Conservation (phyloP, 2,888 invertebrate species). For the Apamea anceps region DNA sequence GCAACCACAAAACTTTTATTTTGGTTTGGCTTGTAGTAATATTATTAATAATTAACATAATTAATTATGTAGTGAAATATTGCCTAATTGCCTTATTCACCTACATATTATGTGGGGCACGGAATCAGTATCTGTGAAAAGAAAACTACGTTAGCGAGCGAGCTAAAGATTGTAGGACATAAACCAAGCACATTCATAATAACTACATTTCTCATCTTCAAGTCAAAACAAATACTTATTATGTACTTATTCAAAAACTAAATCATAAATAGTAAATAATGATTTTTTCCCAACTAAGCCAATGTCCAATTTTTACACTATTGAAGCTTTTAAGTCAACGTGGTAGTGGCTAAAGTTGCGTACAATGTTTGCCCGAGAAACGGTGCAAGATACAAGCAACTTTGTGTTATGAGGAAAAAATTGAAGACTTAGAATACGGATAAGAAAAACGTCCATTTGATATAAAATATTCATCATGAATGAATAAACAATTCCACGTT, state of each 20-base stretch:
- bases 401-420: constrained; percentile 52
- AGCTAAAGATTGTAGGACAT: neutral
- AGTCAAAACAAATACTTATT: constrained; percentile 4
- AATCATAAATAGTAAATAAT: neutral
- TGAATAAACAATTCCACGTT: constrained; percentile 90
- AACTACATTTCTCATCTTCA: neutral
- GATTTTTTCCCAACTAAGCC: neutral
- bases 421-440: constrained; percentile 68
- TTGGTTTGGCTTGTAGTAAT: neutral
- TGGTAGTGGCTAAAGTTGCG: constrained; percentile 38
- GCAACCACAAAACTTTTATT: neutral
- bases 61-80: neutral
- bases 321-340: constrained; percentile 45
- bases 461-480: constrained; percentile 89
- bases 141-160: constrained; percentile 31
- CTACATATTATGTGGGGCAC: constrained; percentile 73
- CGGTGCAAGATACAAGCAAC: constrained; percentile 31
- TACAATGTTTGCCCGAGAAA: constrained; percentile 39
- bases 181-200: neutral
- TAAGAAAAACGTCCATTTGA: constrained; percentile 82
- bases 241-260: neutral
- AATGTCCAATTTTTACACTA: constrained; percentile 14
- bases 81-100: constrained; percentile 66
- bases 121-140: constrained; percentile 68
- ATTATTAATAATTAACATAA: neutral